Evolutionary conservation across 2,797 vertebrate genomes (phyloP).

Genomic region (Coranthus polyacanthus): DNA sequence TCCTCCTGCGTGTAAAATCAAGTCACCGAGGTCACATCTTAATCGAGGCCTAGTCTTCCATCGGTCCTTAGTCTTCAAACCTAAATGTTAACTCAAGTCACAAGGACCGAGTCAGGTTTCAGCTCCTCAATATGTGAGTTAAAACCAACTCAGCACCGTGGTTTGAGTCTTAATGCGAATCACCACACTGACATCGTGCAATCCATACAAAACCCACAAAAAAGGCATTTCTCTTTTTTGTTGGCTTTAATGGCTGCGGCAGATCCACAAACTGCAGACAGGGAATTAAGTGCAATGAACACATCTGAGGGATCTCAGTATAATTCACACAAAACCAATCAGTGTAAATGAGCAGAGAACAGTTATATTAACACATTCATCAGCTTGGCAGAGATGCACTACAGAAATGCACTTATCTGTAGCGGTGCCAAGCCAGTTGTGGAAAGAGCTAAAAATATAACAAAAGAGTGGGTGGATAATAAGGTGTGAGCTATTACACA

Average conservation of each 20-base stretch:
- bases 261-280: not conserved
- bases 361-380: constrained; percentile 15
- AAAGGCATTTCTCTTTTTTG: too few relatives aligned
- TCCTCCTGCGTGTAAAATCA: too few relatives aligned
- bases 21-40: too few relatives aligned
- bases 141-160: too few relatives aligned
- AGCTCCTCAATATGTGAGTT: too few relatives aligned
- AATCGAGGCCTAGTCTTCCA: too few relatives aligned
- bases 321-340: constrained; percentile 9
- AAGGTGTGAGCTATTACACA: constrained; percentile 11
- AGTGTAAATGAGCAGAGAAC: constrained; percentile 9
- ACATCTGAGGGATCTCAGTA: not conserved
- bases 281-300: constrained; percentile 5
- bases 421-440: constrained; percentile 18
- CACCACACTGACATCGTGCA: too few relatives aligned
- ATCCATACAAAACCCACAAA: too few relatives aligned
- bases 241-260: not conserved
- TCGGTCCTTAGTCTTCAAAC: too few relatives aligned
- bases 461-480: constrained; percentile 25
- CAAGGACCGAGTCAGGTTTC: too few relatives aligned
- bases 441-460: constrained; percentile 31
- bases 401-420: constrained; percentile 11
- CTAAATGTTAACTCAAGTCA: too few relatives aligned
- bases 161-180: too few relatives aligned
- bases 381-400: constrained; percentile 5